Conservation (phyloP, 2,888 invertebrate genomes). For the Drosophila sordidula region DNA sequence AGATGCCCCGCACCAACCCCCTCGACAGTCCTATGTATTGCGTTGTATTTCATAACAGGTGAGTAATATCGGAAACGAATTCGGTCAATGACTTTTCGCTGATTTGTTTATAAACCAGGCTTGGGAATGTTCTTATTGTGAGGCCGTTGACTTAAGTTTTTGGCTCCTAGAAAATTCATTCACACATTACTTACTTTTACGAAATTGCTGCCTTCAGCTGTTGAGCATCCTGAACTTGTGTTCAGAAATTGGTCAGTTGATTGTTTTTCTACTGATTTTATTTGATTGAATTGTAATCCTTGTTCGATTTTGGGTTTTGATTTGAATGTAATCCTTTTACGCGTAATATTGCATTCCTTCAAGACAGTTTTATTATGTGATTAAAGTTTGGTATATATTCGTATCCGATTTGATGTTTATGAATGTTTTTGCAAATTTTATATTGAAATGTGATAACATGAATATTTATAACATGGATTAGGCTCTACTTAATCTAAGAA, state of each 20-base stretch:
- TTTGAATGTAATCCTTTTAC: conserved; percentile 40
- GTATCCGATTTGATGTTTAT: conserved; percentile 19
- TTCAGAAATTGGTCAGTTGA: conserved; percentile 25
- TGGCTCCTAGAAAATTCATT: conserved; percentile 48
- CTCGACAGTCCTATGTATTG: conserved; percentile 22
- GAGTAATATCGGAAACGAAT: conserved; percentile 79
- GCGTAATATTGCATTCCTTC: conserved; percentile 46
- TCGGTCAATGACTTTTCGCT: conserved; percentile 77
- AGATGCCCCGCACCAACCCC: neutral
- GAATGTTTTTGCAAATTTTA: neutral
- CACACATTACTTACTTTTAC: conserved; percentile 68
- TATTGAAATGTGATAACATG: neutral
- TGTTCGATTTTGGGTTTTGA: conserved; percentile 20
- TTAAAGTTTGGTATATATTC: conserved; percentile 27
- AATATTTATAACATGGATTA: neutral
- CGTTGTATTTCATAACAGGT: conserved; percentile 76
- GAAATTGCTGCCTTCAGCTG: conserved; percentile 62
- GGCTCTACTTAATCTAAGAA: neutral
- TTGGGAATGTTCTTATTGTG: conserved; percentile 71
- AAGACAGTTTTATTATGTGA: conserved; percentile 51
- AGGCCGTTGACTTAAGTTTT: conserved; percentile 68
- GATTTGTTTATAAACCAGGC: conserved; percentile 77
- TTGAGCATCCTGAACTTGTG: conserved; percentile 47
- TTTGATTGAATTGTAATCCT: conserved; percentile 45
- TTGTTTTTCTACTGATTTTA: conserved; percentile 12